Evolutionary conservation across 2,113 vertebrate genomes (phyloP), one percentile per base, ranked within the genome.

Genomic region (Urocynchramus pylzowi): DNA sequence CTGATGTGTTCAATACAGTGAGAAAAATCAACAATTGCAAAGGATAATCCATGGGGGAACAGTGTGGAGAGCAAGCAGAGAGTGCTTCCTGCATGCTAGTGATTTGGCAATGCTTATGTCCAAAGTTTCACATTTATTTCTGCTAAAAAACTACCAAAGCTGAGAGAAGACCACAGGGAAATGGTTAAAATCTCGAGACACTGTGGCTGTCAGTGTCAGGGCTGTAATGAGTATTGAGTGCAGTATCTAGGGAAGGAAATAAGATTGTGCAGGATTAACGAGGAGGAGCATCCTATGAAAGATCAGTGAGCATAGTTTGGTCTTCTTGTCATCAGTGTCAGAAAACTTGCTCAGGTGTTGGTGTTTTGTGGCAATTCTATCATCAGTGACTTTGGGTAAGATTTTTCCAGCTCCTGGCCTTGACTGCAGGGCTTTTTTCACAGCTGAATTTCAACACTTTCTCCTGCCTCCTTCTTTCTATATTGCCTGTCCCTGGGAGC

Each of bases 161-260:
- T 30, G 65, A 53, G 74, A 45, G 78, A 24, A 65, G 28, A 13
- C 22, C 37, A 2, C 31, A 21, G 63, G 41, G 86, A 73, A 49
- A 37, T 53, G 1, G 1, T 47, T 70, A 7, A 18, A n/a, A 24
- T 60, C 54, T 74, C 0, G 0, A 87, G 69, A 69, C 1, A 0
- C 35, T 24, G 17, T 39, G 57, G 39, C 52, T 52, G 47, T 44
- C 30, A 8, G 22, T 35, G 10, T 54, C 42, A 30, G n/a, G 35
- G 42, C 74, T 68, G 45, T 49, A 30, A 61, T 33, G 47, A 49
- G 9, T 44, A 41, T 22, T n/a, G 37, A 56, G 49, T 71, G 31
- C 1, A 1, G 70, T n/a, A 37, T 60, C 60, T 85, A 23, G 67
- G 20, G 47, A 49, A 47, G 60, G 35, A 77, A 75, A 63, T 18